Base-by-base conservation (phyloP, 2,797 vertebrate genomes). In the Anguilla obscura region DNA sequence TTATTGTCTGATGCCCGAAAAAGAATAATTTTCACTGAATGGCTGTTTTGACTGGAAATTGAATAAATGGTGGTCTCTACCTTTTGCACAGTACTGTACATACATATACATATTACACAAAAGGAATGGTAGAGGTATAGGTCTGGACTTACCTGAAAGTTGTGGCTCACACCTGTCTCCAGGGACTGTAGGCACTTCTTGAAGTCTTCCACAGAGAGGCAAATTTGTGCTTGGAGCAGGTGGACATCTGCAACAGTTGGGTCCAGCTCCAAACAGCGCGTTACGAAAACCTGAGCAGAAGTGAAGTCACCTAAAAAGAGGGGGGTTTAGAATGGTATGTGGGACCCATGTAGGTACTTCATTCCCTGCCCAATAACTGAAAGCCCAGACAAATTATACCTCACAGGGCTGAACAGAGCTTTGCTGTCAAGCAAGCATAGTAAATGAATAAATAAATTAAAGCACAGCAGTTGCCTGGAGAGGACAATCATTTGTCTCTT, bases 121-220 rank as follows among this genome's bases (percentile, higher is more conserved):
- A 58, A 58, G 56, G 14, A 58, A 58, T 3, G 16, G 16, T 58
- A 58, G 56, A n/a, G 16, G 16, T 48, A n/a, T 6, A 24, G 48
- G 86, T 40, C 30, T 83, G 45, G 21, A 24, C 24, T 86, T 71
- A 96, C 95, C 94, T 95, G 92, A 89, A 97, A 96, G 88, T 96
- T 96, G 91, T 95, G 91, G 90, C 96, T 96, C 91, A 96, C 90
- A 0, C 93, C 96, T 66, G 93, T 90, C 91, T 97, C 96, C 24
- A 96, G 90, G 50, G 92, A 93, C 87, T 95, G 93, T 45, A 94
- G 93, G 52, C 95, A 96, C 89, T 94, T 93, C 87, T 92, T 90
- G 21, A 93, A 94, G 74, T 95, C 94, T 89, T 91, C 93, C 86
- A 93, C 92, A 24, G 91, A 90, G 74, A 96, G 91, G 88, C 94